Percentiles rank a stretch among this genome's conserved stretches.
These are phyloP conservation scores for Aethina tumida DNA, from an alignment of 1,140 invertebrate genomes.

Conservation along the genomic window DNA sequence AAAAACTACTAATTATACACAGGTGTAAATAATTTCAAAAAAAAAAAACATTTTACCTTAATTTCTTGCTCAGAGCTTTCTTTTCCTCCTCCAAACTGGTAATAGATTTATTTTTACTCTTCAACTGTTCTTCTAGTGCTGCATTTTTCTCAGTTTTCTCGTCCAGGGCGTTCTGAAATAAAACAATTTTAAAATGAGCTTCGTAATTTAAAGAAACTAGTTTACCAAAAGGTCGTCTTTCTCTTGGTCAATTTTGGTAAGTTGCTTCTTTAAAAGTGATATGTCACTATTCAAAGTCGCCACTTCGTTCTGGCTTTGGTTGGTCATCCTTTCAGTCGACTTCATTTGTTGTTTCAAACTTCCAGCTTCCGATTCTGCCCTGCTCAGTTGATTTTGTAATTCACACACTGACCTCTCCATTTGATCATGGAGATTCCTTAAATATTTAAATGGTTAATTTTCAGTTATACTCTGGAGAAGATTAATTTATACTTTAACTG, in stretches of 20 bases:
- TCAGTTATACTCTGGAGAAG: background rate
- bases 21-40: too few relatives aligned
- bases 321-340: constrained; percentile 7
- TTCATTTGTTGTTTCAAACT: constrained; percentile 25
- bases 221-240: constrained; percentile 34
- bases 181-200: constrained; percentile 6
- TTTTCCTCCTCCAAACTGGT: constrained; percentile 18
- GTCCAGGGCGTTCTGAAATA: constrained; percentile 32
- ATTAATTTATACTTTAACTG: constrained; percentile 30
- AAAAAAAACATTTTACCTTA: constrained; percentile 24
- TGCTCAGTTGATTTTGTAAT: constrained; percentile 27
- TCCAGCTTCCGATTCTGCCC: constrained; percentile 27
- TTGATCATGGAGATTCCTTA: constrained; percentile 34
- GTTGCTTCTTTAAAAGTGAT: constrained; percentile 25
- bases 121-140: constrained; percentile 26
- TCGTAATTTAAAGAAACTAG: background rate
- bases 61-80: constrained; percentile 26
- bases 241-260: constrained; percentile 32
- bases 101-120: constrained; percentile 19
- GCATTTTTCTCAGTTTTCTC: constrained; percentile 34
- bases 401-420: constrained; percentile 32
- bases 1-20: too few relatives aligned
- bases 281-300: constrained; percentile 25
- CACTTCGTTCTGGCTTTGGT: constrained; percentile 19
- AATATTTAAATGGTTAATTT: constrained; percentile 10